Evolutionary conservation across 2,888 invertebrate species (phyloP), one percentile per base, ranked within the genome.

Genomic region (Plebejus anna): DNA sequence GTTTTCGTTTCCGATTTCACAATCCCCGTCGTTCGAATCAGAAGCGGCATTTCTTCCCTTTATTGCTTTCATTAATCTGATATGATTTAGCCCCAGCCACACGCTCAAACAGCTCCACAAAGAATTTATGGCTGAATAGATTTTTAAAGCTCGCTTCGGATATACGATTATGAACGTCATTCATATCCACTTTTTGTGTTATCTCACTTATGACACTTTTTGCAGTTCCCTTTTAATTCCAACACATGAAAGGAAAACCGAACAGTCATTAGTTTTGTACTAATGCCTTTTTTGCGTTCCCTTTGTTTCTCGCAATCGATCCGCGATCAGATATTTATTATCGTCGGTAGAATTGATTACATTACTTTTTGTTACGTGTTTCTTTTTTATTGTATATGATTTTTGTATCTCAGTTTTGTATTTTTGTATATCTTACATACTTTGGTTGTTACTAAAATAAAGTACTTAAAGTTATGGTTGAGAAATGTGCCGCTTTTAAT

Each of bases 1-100:
- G 73, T 73, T 73, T 73, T 47, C n/a, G 6, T 47, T 47, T 42
- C 28, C 73, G 55, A 73, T 55, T 73, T 32, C 51, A 73, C 73
- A 51, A 73, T 73, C 28, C 47, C 16, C 73, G 13, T 73, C 42
- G 71, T 22, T 71, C 28, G 28, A 73, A 73, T 73, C 73, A 55
- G 55, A 73, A n/a, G n/a, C 73, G 72, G 22, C 22, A 16, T 55
- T 42, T 75, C 61, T 71, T 70, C 32, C 61, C 70, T 76, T 78
- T 77, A 79, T 79, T 79, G 76, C 75, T 76, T 77, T 77, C 76
- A 79, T 78, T 79, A 79, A 78, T 79, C 78, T 75, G 75, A 76
- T 79, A 79, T 78, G 76, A 78, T 78, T 78, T 77, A 78, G 75
- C 57, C 51, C 75, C 73, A 75, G 36, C 77, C 61, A 72, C 71